Evolutionary conservation across 2,797 vertebrate genomes (phyloP).

Genomic region (Anguilla pacifica): DNA sequence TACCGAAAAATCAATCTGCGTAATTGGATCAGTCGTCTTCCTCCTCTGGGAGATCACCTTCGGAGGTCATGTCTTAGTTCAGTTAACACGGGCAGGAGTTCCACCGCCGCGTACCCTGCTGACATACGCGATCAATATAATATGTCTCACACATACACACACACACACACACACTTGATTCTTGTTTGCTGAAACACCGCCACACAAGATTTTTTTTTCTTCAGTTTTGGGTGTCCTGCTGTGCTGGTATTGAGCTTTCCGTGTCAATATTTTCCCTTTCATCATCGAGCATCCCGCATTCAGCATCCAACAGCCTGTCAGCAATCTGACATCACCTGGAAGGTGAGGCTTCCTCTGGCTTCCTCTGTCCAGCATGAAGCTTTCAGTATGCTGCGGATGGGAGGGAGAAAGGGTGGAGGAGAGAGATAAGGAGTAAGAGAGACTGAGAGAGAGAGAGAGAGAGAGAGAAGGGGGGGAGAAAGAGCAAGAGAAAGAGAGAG

Average conservation of each 20-base stretch:
- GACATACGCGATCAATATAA: not conserved
- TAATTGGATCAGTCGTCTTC: not conserved
- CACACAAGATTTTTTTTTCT: not conserved
- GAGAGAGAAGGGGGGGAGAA: not conserved
- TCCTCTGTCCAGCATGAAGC: not conserved
- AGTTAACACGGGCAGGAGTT: not conserved
- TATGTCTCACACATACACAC: not conserved
- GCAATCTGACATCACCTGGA: conserved; percentile 36
- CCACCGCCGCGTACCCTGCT: not conserved
- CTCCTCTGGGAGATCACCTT: not conserved
- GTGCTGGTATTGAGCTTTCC: not conserved
- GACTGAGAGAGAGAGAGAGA: not conserved
- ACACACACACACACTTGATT: not conserved
- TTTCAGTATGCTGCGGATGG: not conserved
- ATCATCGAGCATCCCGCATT: not conserved
- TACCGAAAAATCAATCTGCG: not conserved
- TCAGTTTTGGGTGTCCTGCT: not conserved
- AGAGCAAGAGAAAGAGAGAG: not conserved
- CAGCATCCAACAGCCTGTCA: not conserved
- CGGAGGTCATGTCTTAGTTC: not conserved
- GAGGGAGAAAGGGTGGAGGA: not conserved
- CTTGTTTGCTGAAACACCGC: not conserved
- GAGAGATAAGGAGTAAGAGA: not conserved
- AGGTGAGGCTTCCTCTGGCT: conserved; percentile 54
- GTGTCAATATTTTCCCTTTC: conserved; percentile 1